Evolutionary conservation across 2,888 invertebrate genomes (phyloP).

Genomic region (Drosophila pegasa): DNA sequence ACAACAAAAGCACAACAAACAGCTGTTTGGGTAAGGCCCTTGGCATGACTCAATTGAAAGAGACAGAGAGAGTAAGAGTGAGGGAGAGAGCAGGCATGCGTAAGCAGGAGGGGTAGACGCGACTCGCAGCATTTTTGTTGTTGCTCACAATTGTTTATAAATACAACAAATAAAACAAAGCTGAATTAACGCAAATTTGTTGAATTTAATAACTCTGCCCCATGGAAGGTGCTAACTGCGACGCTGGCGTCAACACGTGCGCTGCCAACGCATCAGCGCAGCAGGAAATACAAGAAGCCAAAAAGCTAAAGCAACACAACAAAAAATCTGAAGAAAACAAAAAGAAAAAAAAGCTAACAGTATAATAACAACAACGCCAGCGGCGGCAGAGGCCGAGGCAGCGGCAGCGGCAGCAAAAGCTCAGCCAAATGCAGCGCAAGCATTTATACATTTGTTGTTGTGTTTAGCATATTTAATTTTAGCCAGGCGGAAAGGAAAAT

Average conservation of each 20-base stretch:
- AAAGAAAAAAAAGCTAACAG: slow-evolving; percentile 6
- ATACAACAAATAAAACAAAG: slow-evolving; percentile 22
- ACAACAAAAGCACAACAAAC: slow-evolving; percentile 61
- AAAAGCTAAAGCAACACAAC: slow-evolving; percentile 24
- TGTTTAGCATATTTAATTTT: slow-evolving; percentile 72
- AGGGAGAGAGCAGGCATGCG: neutral
- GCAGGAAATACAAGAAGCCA: slow-evolving; percentile 74
- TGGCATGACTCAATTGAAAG: slow-evolving; percentile 21
- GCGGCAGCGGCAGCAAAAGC: slow-evolving; percentile 35
- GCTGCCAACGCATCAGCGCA: slow-evolving; percentile 50
- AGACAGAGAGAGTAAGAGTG: neutral
- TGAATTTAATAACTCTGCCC: slow-evolving; percentile 37
- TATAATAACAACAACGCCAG: slow-evolving; percentile 16
- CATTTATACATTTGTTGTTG: slow-evolving; percentile 42
- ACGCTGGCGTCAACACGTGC: slow-evolving; percentile 60
- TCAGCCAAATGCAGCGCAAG: slow-evolving; percentile 54
- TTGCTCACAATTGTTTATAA: slow-evolving; percentile 43
- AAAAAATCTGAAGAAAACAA: slow-evolving; percentile 11
- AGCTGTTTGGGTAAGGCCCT: slow-evolving; percentile 74
- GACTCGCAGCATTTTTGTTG: slow-evolving; percentile 4
- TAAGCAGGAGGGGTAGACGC: neutral
- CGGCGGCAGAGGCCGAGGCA: neutral
- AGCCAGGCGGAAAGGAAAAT: slow-evolving; percentile 72
- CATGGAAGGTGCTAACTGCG: slow-evolving; percentile 24
- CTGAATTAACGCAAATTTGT: neutral